Percentiles rank a stretch among this genome's conserved stretches.
Evolutionary conservation across 2,888 invertebrate genomes (phyloP).

Genomic region (Pandemis heparana): DNA sequence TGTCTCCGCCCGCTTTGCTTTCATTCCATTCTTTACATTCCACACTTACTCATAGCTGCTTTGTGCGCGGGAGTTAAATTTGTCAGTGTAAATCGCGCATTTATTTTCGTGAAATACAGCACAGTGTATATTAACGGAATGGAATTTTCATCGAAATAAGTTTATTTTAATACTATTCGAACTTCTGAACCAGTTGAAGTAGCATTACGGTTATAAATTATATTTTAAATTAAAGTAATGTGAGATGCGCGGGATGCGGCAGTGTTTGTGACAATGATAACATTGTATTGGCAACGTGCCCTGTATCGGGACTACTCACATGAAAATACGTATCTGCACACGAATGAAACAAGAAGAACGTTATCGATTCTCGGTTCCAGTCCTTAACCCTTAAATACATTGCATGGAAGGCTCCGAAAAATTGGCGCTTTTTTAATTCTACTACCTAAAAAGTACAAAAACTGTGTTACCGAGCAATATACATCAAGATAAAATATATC

Average conservation of each 20-base stretch:
- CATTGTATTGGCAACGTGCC: conserved; percentile 17
- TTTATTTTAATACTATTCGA: not conserved
- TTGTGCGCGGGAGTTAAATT: conserved; percentile 4
- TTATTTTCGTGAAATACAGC: not conserved
- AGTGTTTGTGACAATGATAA: conserved; percentile 32
- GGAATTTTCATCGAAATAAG: not conserved
- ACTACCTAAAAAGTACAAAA: not conserved
- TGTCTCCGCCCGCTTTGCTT: no score
- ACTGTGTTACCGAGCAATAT: not conserved
- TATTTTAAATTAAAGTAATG: conserved; percentile 10
- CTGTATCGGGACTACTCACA: conserved; percentile 10
- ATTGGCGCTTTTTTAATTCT: not conserved
- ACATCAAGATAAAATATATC: conserved; percentile 7
- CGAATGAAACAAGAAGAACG: not conserved
- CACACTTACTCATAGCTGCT: not conserved
- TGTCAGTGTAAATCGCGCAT: not conserved
- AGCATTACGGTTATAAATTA: not conserved
- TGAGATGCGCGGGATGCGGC: conserved; percentile 17
- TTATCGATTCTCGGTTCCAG: not conserved
- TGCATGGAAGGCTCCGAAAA: not conserved
- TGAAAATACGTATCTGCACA: not conserved
- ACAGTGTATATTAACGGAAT: not conserved
- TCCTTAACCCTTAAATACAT: not conserved
- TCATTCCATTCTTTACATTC: no score
- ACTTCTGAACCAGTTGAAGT: not conserved